phyloP scores from a whole-genome alignment of 2,113 vertebrate species.

The Puffinus mauretanicus region DNA sequence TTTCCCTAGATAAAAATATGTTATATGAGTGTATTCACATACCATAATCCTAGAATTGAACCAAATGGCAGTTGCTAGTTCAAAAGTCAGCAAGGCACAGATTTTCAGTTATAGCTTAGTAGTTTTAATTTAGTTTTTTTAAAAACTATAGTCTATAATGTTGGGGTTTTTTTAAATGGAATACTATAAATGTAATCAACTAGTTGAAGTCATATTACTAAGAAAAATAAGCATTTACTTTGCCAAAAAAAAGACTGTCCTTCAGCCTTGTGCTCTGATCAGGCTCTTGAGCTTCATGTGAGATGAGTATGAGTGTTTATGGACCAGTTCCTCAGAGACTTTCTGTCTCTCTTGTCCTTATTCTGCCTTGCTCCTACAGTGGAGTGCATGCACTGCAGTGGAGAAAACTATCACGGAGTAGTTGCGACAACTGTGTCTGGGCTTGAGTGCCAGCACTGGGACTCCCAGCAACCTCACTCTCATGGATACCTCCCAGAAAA shows the following conservation, averaged over 20 bases:
- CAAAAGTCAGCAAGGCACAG: background rate
- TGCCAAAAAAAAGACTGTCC: background rate
- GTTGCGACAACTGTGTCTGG: conserved; percentile 77
- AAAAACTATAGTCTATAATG: background rate
- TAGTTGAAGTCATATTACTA: background rate
- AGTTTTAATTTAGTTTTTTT: background rate
- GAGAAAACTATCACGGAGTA: conserved; percentile 87
- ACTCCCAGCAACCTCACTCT: conserved; percentile 83
- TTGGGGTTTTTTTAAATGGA: background rate
- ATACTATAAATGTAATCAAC: background rate
- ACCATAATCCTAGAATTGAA: background rate
- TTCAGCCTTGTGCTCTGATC: background rate
- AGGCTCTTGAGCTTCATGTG: background rate
- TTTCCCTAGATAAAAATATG: background rate
- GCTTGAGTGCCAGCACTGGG: conserved; percentile 80
- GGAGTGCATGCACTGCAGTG: conserved; percentile 91
- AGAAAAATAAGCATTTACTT: background rate
- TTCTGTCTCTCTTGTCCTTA: background rate
- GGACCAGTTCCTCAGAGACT: background rate
- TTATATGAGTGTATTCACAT: background rate
- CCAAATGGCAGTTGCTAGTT: background rate
- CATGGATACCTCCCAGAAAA: conserved; percentile 88
- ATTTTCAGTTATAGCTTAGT: background rate
- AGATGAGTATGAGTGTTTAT: background rate
- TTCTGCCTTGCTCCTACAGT: conserved; percentile 69